phyloP scores from a whole-genome alignment of 2,797 vertebrate genomes.

The Ctenopoma kingsleyae region DNA sequence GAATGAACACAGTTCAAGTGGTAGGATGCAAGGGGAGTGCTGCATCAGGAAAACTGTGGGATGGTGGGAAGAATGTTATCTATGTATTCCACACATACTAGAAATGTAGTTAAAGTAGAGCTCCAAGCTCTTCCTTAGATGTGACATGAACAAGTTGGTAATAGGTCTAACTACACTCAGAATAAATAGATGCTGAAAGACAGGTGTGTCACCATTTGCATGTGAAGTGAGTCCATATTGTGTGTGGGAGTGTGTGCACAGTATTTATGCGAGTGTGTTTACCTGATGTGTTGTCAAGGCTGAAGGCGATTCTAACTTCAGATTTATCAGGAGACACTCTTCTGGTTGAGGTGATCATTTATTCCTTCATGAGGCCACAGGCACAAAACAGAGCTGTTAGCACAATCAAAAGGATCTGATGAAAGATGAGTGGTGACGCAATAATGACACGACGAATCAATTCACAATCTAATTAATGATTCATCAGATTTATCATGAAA shows the following conservation, averaged over 20 bases:
- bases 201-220: slow-evolving; percentile 15
- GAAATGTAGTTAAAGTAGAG: slow-evolving; percentile 59
- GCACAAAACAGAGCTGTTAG: slow-evolving; percentile 60
- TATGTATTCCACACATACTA: slow-evolving; percentile 72
- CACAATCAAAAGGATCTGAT: slow-evolving; percentile 11
- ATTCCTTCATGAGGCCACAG: slow-evolving; percentile 84
- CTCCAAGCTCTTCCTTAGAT: slow-evolving; percentile 18
- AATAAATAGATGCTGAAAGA: slow-evolving; percentile 44
- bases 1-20: slow-evolving; percentile 79
- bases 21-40: slow-evolving; percentile 47
- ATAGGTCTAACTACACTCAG: slow-evolving; percentile 23
- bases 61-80: slow-evolving; percentile 75
- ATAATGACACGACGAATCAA: background rate
- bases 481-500: background rate
- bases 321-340: slow-evolving; percentile 95
- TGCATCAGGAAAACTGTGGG: slow-evolving; percentile 31
- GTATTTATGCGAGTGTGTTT: slow-evolving; percentile 45
- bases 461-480: background rate
- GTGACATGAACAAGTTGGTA: slow-evolving; percentile 46
- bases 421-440: slow-evolving; percentile 2
- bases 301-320: slow-evolving; percentile 96
- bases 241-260: slow-evolving; percentile 16
- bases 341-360: slow-evolving; percentile 98
- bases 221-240: background rate
- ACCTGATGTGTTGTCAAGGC: slow-evolving; percentile 93